These are phyloP conservation scores for Drosophila chauvacae DNA, from an alignment of 1,140 invertebrate genomes.

Conservation along the genomic window DNA sequence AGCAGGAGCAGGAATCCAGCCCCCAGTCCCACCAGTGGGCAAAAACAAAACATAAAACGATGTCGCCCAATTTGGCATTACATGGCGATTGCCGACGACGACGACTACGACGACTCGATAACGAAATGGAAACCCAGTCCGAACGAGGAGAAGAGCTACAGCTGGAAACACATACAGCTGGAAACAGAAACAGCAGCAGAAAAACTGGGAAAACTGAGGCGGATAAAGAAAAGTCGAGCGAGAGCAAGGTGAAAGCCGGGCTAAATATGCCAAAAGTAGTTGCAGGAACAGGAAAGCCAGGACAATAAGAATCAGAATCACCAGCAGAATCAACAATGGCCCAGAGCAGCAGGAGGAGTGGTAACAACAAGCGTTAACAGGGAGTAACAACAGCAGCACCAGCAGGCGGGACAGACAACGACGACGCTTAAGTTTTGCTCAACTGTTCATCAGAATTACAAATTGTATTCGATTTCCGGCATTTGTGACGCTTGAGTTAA, in stretches of 20 bases:
- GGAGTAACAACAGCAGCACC: slow-evolving; percentile 14
- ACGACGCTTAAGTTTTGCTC: slow-evolving; percentile 70
- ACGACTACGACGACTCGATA: slow-evolving; percentile 51
- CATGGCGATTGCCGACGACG: slow-evolving; percentile 68
- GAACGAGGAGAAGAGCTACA: slow-evolving; percentile 2
- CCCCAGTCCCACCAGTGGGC: background rate
- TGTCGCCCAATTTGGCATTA: slow-evolving; percentile 79
- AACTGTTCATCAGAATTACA: slow-evolving; percentile 83
- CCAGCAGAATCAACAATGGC: slow-evolving; percentile 50
- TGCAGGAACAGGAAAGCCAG: slow-evolving; percentile 52
- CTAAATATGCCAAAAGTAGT: slow-evolving; percentile 60
- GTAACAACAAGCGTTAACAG: slow-evolving; percentile 26
- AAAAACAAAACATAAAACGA: slow-evolving; percentile 58
- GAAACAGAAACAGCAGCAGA: slow-evolving; percentile 21
- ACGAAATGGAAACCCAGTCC: slow-evolving; percentile 70
- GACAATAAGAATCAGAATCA: slow-evolving; percentile 52
- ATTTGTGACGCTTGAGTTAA: slow-evolving; percentile 84
- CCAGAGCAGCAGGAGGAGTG: slow-evolving; percentile 13
- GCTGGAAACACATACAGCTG: slow-evolving; percentile 8
- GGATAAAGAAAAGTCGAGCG: slow-evolving; percentile 32
- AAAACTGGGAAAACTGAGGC: background rate
- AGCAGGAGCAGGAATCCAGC: background rate
- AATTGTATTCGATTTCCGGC: slow-evolving; percentile 84
- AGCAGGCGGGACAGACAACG: slow-evolving; percentile 44
- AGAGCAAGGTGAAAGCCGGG: slow-evolving; percentile 50